These are phyloP conservation scores for Mormyrops boulengeri DNA, from an alignment of 2,797 vertebrate species.

Conservation along the genomic window DNA sequence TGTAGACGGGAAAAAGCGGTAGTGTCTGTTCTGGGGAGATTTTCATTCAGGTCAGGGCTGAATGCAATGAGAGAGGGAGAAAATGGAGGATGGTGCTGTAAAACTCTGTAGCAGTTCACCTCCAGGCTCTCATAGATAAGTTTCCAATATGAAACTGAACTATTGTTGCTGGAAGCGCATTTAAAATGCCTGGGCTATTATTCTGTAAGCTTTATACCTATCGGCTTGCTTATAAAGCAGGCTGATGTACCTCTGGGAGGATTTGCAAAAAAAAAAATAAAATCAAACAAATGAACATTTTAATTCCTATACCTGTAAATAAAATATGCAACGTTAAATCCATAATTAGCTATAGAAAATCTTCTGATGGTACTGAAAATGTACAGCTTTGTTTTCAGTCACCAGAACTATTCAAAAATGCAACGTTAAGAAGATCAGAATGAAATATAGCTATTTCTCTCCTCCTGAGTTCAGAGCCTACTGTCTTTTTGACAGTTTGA, in stretches of 20 bases:
- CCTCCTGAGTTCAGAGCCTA: background rate
- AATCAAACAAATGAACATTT: background rate
- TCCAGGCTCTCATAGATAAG: background rate
- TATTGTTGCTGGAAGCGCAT: background rate
- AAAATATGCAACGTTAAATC: background rate
- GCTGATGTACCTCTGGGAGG: background rate
- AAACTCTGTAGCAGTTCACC: background rate
- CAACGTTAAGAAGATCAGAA: background rate
- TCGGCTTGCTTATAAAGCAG: background rate
- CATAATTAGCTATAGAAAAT: background rate
- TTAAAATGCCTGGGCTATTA: background rate
- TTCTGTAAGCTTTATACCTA: background rate
- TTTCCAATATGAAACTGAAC: conserved; percentile 8
- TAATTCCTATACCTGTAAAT: background rate
- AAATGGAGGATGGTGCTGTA: background rate
- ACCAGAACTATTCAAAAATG: background rate
- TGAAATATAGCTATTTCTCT: background rate
- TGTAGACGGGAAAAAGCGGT: background rate
- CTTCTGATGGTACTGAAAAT: too few species aligned
- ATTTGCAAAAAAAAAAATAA: background rate
- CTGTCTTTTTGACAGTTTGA: background rate
- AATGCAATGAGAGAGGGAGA: background rate
- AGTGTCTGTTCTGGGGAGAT: background rate
- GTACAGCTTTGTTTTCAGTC: background rate
- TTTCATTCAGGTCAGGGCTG: conserved; percentile 2